Evolutionary conservation across 2,113 vertebrate genomes (phyloP).

Genomic region (Malurus melanocephalus): DNA sequence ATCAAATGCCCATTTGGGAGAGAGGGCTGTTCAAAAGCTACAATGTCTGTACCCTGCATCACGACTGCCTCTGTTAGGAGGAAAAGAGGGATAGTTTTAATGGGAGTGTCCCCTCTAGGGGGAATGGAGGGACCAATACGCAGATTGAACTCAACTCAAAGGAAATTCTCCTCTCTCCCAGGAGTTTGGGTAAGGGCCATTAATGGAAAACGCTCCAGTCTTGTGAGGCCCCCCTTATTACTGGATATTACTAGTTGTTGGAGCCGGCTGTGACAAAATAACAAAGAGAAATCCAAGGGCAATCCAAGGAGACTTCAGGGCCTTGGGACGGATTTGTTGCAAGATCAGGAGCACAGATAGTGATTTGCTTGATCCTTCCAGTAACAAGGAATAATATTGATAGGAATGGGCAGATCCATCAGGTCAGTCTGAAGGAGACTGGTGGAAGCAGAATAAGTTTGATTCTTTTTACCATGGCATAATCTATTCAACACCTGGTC

Average conservation of each 20-base stretch:
- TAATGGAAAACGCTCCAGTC: background rate
- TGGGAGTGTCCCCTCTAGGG: background rate
- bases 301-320: background rate
- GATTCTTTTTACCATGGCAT: background rate
- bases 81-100: background rate
- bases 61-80: fast-evolving
- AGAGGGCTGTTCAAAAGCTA: background rate
- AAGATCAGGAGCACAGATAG: background rate
- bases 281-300: background rate
- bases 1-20: background rate
- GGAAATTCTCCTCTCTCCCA: background rate
- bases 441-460: background rate
- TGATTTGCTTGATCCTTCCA: background rate
- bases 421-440: background rate
- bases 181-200: background rate
- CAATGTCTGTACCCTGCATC: background rate
- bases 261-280: background rate
- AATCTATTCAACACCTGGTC: background rate
- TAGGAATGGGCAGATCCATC: background rate
- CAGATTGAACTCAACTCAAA: background rate
- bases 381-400: background rate
- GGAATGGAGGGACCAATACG: fast-evolving
- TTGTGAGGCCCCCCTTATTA: background rate
- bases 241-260: background rate
- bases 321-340: fast-evolving